phyloP scores from a whole-genome alignment of 64 coral and sea anemone genomes.

The Cladopsammia gracilis region DNA sequence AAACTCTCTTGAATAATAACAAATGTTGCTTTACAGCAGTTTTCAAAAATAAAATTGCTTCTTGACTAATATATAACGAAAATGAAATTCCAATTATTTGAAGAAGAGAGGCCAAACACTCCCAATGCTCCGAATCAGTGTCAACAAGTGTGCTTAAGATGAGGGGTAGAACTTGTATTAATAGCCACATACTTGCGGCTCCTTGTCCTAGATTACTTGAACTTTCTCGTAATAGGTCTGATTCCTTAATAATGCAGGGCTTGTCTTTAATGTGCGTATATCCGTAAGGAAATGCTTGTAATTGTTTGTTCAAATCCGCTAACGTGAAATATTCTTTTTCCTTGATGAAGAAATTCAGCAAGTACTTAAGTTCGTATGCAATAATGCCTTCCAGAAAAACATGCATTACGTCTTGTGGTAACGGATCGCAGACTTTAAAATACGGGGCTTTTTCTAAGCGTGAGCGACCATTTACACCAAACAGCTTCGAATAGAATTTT shows the following conservation, averaged over 20 bases:
- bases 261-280: slow-evolving; percentile 43
- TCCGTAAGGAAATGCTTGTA: slow-evolving; percentile 33
- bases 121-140: not conserved
- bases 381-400: slow-evolving; percentile 59
- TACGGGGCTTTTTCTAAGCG: not conserved
- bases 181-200: slow-evolving; percentile 44
- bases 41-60: too few species aligned
- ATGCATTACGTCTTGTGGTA: slow-evolving; percentile 72
- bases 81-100: slow-evolving; percentile 42
- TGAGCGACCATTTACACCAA: not conserved
- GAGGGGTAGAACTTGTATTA: slow-evolving; percentile 47
- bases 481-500: not conserved
- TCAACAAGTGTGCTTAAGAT: not conserved
- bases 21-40: too few species aligned
- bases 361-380: slow-evolving; percentile 38
- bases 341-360: slow-evolving; percentile 35
- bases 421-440: slow-evolving; percentile 49
- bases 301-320: slow-evolving; percentile 12
- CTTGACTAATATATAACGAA: too few species aligned
- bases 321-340: not conserved
- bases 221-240: slow-evolving; percentile 9
- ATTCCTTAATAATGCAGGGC: slow-evolving; percentile 30
- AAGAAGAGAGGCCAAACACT: slow-evolving; percentile 19
- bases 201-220: slow-evolving; percentile 53
- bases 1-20: too few species aligned